phyloP scores from a whole-genome alignment of 2,888 invertebrate species.

The Drosophila melanosoma region DNA sequence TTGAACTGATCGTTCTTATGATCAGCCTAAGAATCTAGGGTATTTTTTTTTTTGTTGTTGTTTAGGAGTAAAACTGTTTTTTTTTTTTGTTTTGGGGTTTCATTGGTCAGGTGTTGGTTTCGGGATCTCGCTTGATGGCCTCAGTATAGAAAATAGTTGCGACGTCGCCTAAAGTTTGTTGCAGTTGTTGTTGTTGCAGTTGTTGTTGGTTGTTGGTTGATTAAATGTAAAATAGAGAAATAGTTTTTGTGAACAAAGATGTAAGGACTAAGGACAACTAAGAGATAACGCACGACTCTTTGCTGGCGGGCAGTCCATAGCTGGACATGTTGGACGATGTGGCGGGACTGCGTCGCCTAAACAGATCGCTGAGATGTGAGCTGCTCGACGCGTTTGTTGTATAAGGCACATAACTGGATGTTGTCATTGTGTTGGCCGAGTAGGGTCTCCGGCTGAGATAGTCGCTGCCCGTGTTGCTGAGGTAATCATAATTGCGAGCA shows the following conservation, averaged over 20 bases:
- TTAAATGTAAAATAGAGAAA: conserved; percentile 63
- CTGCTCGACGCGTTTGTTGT: conserved; percentile 45
- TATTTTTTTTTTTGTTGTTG: conserved; percentile 19
- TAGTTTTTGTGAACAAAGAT: conserved; percentile 49
- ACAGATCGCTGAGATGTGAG: conserved; percentile 78
- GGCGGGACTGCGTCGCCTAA: conserved; percentile 81
- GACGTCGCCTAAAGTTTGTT: conserved; percentile 55
- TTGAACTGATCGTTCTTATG: conserved; percentile 26
- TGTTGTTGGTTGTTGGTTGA: conserved; percentile 27
- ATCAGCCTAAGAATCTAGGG: conserved; percentile 27
- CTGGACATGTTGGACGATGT: conserved; percentile 44
- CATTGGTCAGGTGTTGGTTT: conserved; percentile 61
- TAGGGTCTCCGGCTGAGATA: conserved; percentile 56
- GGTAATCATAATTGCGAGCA: conserved; percentile 60
- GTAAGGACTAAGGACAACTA: conserved; percentile 59
- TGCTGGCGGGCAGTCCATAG: conserved; percentile 74
- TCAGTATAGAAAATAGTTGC: conserved; percentile 73
- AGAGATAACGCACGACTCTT: conserved; percentile 84
- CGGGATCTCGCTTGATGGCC: conserved; percentile 16
- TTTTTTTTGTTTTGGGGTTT: conserved; percentile 11
- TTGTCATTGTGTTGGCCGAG: conserved; percentile 18
- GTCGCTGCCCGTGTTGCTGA: conserved; percentile 47
- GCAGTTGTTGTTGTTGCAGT: conserved; percentile 10
- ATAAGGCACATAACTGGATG: conserved; percentile 52
- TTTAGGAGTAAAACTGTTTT: conserved; percentile 12